phyloP scores from a whole-genome alignment of 2,888 invertebrate genomes.

The Scaeva pyrastri region DNA sequence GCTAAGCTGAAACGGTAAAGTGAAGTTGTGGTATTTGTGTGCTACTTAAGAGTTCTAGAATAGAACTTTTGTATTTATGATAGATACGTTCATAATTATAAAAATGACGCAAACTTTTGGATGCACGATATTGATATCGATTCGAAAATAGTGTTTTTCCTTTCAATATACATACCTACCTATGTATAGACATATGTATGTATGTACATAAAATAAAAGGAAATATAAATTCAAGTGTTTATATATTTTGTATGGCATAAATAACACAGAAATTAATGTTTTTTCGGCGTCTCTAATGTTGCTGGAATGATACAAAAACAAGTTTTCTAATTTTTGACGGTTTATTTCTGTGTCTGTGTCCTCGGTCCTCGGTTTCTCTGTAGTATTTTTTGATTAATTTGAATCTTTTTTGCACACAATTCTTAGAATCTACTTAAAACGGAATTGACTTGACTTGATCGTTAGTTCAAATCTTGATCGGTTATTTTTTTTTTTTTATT shows the following conservation, averaged over 20 bases:
- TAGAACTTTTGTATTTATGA: conserved; percentile 54
- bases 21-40: conserved; percentile 22
- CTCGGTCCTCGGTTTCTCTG: conserved; percentile 1
- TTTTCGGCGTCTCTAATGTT: not conserved
- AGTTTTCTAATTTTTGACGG: conserved; percentile 63
- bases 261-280: not conserved
- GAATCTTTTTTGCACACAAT: conserved; percentile 49
- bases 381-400: conserved; percentile 54
- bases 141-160: conserved; percentile 51
- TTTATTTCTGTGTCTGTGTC: conserved; percentile 42
- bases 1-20: conserved; percentile 26
- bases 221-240: conserved; percentile 21
- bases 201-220: not conserved
- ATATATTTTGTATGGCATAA: conserved; percentile 17
- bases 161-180: not conserved
- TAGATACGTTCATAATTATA: conserved; percentile 55
- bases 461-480: conserved; percentile 59
- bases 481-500: conserved; percentile 9
- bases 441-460: conserved; percentile 37
- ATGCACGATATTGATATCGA: conserved; percentile 37
- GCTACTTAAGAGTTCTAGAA: conserved; percentile 46
- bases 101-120: conserved; percentile 61
- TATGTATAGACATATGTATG: not conserved
- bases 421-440: conserved; percentile 43
- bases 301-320: conserved; percentile 34